Percentiles rank a stretch among this genome's conserved stretches.
Conservation (phyloP, 2,797 vertebrate species). For the Squalus acanthias region DNA sequence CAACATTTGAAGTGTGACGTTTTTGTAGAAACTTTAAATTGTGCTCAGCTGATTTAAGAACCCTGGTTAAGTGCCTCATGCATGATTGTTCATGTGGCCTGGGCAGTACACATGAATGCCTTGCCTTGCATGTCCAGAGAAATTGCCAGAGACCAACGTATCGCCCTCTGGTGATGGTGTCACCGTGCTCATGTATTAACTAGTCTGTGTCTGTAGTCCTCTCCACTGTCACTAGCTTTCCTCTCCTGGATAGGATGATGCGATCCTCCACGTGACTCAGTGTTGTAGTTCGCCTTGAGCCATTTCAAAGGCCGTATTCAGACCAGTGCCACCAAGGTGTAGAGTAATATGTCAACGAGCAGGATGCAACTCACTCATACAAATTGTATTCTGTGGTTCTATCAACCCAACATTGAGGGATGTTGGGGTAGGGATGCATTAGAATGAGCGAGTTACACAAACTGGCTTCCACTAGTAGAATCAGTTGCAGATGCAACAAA, state of each 20-base stretch:
- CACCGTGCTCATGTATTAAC: neutral
- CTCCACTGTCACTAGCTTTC: neutral
- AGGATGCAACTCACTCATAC: too few species aligned
- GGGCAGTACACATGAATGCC: neutral
- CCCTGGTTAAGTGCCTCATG: too few species aligned
- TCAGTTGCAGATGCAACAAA: neutral
- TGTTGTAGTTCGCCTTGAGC: neutral
- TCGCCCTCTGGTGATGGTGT: neutral
- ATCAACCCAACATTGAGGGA: neutral
- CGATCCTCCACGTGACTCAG: neutral
- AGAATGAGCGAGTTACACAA: neutral
- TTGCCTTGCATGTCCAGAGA: neutral
- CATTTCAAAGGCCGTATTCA: neutral
- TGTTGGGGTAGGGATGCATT: neutral
- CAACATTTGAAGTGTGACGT: too few species aligned
- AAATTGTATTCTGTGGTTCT: neutral
- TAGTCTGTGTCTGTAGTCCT: neutral
- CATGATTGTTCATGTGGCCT: too few species aligned
- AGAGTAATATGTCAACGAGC: too few species aligned
- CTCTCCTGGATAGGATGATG: neutral
- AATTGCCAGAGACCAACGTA: too few species aligned
- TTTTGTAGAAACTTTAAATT: too few species aligned
- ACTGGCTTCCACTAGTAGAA: neutral
- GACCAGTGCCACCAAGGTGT: too few species aligned
- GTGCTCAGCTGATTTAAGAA: too few species aligned